A percentile compares a stretch with the other conserved stretches of the same genome.
These are phyloP conservation scores for Sebastes minor DNA, from an alignment of 2,797 vertebrate species.

Conservation along the genomic window DNA sequence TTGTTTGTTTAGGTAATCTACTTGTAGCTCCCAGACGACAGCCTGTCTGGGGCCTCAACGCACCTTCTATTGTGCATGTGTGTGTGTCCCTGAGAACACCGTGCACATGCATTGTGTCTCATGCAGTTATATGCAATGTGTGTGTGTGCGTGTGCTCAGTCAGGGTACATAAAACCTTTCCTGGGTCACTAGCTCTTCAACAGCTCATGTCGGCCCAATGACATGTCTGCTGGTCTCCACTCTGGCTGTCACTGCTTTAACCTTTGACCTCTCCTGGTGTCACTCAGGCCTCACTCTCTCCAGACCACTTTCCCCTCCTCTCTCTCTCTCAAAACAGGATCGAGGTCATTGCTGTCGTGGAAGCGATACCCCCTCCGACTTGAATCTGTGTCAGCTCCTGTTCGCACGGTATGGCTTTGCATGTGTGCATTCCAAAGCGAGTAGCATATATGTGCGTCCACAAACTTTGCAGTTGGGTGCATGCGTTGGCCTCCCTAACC, in stretches of 20 bases:
- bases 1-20: constrained; percentile 82
- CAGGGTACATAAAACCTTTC: constrained; percentile 49
- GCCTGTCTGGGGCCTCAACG: constrained; percentile 79
- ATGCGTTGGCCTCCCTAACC: constrained; percentile 36
- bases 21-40: constrained; percentile 74
- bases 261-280: constrained; percentile 64
- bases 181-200: constrained; percentile 66
- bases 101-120: constrained; percentile 8
- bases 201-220: constrained; percentile 62
- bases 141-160: neutral
- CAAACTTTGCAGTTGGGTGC: constrained; percentile 18
- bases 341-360: constrained; percentile 52
- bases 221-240: constrained; percentile 48
- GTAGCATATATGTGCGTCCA: neutral
- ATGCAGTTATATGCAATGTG: constrained; percentile 12
- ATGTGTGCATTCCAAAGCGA: constrained; percentile 18
- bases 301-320: constrained; percentile 36
- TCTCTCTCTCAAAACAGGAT: constrained; percentile 32
- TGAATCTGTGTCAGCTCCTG: constrained; percentile 44
- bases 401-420: constrained; percentile 17
- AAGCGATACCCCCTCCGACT: constrained; percentile 30
- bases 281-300: constrained; percentile 41
- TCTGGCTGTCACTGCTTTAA: constrained; percentile 60
- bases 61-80: constrained; percentile 79
- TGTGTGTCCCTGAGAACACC: constrained; percentile 38